A percentile compares a stretch with the other conserved stretches of the same genome.
Evolutionary conservation across 2,113 vertebrate species (phyloP).

Genomic region (Rhodinocichla rosea): DNA sequence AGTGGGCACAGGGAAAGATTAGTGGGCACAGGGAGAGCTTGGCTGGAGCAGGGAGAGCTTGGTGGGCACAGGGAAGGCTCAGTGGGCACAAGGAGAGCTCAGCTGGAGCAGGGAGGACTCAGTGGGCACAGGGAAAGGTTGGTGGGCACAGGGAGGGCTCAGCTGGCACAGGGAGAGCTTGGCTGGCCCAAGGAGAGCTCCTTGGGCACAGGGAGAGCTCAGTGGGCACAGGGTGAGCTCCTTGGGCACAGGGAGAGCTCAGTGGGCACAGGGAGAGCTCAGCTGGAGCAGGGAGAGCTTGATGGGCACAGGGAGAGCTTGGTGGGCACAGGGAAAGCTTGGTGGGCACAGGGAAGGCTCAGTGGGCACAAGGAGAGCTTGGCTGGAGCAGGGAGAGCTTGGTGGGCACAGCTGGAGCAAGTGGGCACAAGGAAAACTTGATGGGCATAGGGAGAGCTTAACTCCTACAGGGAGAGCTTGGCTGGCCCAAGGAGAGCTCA

Average conservation of each 20-base stretch:
- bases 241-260: too few relatives aligned
- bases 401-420: fast-evolving
- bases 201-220: too few relatives aligned
- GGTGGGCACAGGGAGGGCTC: too few relatives aligned
- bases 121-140: fast-evolving
- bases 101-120: fast-evolving
- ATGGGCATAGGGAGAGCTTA: background rate
- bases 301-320: fast-evolving
- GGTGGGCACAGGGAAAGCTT: background rate
- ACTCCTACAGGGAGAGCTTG: background rate
- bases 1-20: fast-evolving
- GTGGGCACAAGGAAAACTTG: background rate
- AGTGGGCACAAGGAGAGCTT: background rate
- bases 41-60: fast-evolving
- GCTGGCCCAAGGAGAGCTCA: fast-evolving
- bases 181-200: too few relatives aligned
- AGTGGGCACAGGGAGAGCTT: too few relatives aligned
- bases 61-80: fast-evolving
- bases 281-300: fast-evolving
- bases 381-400: fast-evolving
- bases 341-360: fast-evolving
- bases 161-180: too few relatives aligned
- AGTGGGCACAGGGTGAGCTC: too few relatives aligned
- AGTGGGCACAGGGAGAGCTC: too few relatives aligned
- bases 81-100: fast-evolving